Conservation (phyloP, 2,888 invertebrate genomes). For the Lysandra coridon region DNA sequence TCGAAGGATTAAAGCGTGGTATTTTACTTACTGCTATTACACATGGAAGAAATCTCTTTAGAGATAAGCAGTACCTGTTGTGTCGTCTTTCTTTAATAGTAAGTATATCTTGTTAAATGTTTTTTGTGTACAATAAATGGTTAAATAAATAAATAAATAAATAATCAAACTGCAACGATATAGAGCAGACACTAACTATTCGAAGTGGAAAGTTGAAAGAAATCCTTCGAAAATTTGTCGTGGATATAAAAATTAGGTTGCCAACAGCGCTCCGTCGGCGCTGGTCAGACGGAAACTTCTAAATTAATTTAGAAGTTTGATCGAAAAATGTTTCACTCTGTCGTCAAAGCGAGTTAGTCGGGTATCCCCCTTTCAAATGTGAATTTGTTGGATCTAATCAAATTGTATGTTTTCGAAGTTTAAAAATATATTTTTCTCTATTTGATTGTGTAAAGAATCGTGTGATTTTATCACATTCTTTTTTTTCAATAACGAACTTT, state of each 20-base stretch:
- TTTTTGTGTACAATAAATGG: too few relatives aligned
- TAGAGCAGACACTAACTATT: neutral
- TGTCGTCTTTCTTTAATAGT: too few relatives aligned
- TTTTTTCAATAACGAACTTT: too few relatives aligned
- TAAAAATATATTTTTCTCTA: neutral
- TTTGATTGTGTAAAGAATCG: too few relatives aligned
- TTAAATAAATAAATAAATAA: too few relatives aligned
- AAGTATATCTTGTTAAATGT: too few relatives aligned
- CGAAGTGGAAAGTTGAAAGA: neutral
- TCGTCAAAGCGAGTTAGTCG: conserved; percentile 45
- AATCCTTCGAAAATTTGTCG: conserved; percentile 42
- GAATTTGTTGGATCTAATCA: conserved; percentile 23
- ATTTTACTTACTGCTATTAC: neutral
- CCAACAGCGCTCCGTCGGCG: conserved; percentile 43
- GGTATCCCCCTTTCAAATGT: conserved; percentile 14
- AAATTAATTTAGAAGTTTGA: conserved; percentile 74
- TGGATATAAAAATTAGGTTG: conserved; percentile 60
- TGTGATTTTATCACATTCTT: too few relatives aligned
- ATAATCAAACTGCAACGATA: neutral
- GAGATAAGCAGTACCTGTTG: too few relatives aligned
- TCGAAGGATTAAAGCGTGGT: neutral
- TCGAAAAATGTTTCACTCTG: conserved; percentile 67
- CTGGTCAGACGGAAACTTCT: conserved; percentile 64
- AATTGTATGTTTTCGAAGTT: neutral
- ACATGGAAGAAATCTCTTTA: too few relatives aligned